Percentiles rank a stretch among this genome's conserved stretches.
Evolutionary conservation across 2,797 vertebrate genomes (phyloP).

Genomic region (Masticophis lateralis): DNA sequence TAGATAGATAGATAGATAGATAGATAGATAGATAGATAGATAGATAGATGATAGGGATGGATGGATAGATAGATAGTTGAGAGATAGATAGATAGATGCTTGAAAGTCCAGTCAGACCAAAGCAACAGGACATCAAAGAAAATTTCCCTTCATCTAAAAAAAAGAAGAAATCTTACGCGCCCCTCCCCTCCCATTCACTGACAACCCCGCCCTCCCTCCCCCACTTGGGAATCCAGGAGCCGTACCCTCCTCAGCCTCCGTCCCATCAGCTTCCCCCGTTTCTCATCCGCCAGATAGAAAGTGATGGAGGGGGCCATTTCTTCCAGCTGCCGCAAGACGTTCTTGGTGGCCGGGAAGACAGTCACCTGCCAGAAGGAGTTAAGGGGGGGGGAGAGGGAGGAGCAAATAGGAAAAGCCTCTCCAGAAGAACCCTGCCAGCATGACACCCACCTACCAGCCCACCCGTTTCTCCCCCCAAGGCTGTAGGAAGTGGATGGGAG

Average conservation of each 20-base stretch:
- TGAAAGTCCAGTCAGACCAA: background rate
- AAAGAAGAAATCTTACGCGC: background rate
- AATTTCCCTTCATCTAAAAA: background rate
- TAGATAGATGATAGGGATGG: too few species aligned
- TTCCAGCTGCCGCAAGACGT: slow-evolving; percentile 90
- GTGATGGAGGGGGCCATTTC: slow-evolving; percentile 88
- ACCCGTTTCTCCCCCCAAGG: background rate
- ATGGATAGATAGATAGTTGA: too few species aligned
- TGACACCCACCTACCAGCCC: too few species aligned
- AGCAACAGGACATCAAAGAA: background rate
- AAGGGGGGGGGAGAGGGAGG: background rate
- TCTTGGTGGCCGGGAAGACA: slow-evolving; percentile 91
- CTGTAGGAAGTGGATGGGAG: accelerated
- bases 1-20: too few species aligned
- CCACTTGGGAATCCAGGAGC: background rate
- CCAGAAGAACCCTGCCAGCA: background rate
- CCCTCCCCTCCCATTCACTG: background rate
- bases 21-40: too few species aligned
- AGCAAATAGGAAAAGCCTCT: accelerated
- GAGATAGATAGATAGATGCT: too few species aligned
- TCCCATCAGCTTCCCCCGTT: slow-evolving; percentile 85
- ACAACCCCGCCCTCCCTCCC: too few species aligned
- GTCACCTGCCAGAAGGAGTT: slow-evolving; percentile 77
- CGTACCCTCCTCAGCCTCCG: slow-evolving; percentile 87
- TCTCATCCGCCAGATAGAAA: slow-evolving; percentile 88